Evolutionary conservation across 2,797 vertebrate species (phyloP), one percentile per base, ranked within the genome.

Genomic region (Sebastes itinus): DNA sequence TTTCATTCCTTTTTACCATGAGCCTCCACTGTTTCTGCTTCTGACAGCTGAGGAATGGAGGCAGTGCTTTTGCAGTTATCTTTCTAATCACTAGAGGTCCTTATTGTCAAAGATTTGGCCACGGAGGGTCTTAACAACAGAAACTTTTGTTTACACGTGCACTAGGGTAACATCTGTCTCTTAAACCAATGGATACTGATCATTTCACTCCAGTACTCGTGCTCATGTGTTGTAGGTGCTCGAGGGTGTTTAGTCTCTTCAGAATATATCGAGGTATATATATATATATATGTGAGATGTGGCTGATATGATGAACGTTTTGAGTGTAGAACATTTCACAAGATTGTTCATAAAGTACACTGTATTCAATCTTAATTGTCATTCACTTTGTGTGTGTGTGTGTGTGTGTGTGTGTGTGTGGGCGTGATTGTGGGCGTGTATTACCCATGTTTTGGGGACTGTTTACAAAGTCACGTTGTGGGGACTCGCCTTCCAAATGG

Each of bases 71-170:
- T 88, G 87, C 83, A 90, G n/a, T 89, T 80, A 7, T 75, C 7
- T 7, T 76, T 56, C 23, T n/a, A 2, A 64, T 28, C 91, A 91
- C 77, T 13, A 93, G 93, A 88, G 87, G 92, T 79, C 88, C 11
- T 58, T 60, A 2, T 80, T 73, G 30, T 85, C 83, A 70, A 87
- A 88, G 59, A 38, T 74, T 72, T 83, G 61, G 3, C 49, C 6
- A 0, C 28, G 6, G 61, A 27, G 62, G n/a, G 52, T 56, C 20
- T 61, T 25, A 30, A 30, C 46, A 64, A 16, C 27, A 28, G 7
- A n/a, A 64, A 56, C 22, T 5, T 49, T 25, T 49, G 78, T 82
- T 73, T 65, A 77, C 67, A 67, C 6, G 46, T 77, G 77, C 58
- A 35, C 25, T 20, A 38, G 61, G 72, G 65, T 16, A 35, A 59